phyloP scores from a whole-genome alignment of 1,140 invertebrate species.

The Phenacoccus solenopsis region DNA sequence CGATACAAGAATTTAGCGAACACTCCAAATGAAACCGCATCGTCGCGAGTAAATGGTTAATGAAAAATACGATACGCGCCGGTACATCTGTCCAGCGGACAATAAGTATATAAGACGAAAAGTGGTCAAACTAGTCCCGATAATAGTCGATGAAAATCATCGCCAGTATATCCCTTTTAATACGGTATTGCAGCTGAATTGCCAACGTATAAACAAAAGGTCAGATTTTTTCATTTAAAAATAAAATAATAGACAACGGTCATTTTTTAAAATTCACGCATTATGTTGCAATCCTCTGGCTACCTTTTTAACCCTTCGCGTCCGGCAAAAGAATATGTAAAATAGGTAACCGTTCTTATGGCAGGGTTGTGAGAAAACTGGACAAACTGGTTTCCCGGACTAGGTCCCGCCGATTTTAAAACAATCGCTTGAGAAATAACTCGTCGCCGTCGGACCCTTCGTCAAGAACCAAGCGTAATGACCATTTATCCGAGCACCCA shows the following conservation, averaged over 20 bases:
- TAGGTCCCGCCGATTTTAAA: neutral
- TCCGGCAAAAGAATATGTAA: constrained; percentile 12
- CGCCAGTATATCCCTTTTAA: too few species aligned
- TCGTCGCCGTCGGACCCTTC: neutral
- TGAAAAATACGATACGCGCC: too few species aligned
- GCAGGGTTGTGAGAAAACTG: constrained; percentile 15
- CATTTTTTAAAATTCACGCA: constrained; percentile 9
- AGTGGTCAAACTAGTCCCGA: constrained; percentile 4
- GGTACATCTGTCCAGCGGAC: neutral
- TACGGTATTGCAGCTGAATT: neutral
- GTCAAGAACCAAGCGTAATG: neutral
- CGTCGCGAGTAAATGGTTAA: too few species aligned
- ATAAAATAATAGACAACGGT: constrained; percentile 9
- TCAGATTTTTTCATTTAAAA: constrained; percentile 10
- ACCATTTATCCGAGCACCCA: neutral
- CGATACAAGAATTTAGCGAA: too few species aligned
- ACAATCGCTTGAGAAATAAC: neutral
- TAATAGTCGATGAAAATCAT: neutral
- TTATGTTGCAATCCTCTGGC: constrained; percentile 9
- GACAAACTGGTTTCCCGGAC: constrained; percentile 5
- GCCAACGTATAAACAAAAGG: neutral
- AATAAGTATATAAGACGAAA: constrained; percentile 12
- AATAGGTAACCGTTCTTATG: constrained; percentile 10
- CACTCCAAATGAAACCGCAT: too few species aligned
- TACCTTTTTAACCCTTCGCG: neutral